Conservation (phyloP, 2,888 invertebrate species). For the Drosophila pseudotakahashii region DNA sequence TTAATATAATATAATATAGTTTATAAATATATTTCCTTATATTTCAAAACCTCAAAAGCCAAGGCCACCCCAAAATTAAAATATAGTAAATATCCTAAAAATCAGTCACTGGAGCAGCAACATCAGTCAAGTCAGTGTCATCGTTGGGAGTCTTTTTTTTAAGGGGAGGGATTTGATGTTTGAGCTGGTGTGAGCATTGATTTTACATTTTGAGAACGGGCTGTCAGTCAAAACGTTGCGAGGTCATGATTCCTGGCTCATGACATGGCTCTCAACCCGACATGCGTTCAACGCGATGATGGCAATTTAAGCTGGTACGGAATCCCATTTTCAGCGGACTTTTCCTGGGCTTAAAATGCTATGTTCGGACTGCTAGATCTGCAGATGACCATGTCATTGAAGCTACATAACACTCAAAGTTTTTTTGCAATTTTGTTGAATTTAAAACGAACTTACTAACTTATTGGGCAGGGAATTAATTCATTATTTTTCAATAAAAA, state of each 20-base stretch:
- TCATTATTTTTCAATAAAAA: no score
- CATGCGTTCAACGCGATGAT: constrained; percentile 75
- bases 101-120: constrained; percentile 32
- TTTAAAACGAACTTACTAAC: no score
- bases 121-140: constrained; percentile 56
- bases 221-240: constrained; percentile 74
- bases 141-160: constrained; percentile 12
- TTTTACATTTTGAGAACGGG: constrained; percentile 65
- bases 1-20: background rate
- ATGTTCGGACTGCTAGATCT: background rate
- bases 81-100: constrained; percentile 1
- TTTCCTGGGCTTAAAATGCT: constrained; percentile 5
- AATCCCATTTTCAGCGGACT: constrained; percentile 32
- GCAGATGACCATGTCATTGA: background rate
- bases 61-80: background rate
- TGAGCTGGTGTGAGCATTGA: constrained; percentile 59
- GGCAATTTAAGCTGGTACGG: constrained; percentile 74
- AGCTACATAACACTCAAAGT: background rate
- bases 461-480: no score
- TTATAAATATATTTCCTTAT: background rate
- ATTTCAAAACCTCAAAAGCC: background rate
- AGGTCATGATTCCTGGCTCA: constrained; percentile 44
- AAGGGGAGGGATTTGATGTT: constrained; percentile 14
- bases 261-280: constrained; percentile 52
- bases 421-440: no score